Evolutionary conservation across 2,888 invertebrate genomes (phyloP), one percentile per base, ranked within the genome.

Genomic region (Ormyrus nitidulus): DNA sequence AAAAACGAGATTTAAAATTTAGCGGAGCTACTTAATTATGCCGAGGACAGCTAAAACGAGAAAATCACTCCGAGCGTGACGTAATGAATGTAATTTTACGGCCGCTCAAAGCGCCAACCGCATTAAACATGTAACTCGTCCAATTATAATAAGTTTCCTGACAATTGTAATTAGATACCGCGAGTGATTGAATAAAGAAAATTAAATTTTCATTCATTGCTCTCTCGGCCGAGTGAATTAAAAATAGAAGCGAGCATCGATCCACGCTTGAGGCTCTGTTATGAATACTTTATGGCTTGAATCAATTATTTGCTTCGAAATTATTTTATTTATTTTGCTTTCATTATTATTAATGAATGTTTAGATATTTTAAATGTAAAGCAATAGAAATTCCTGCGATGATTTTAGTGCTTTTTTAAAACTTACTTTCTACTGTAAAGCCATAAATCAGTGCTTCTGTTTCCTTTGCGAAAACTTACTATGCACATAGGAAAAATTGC

Each of bases 21-120:
- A 19, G 13, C 64, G 9, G 56, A 8, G 54, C 54, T 3, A 54
- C 34, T 76, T 62, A 69, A 69, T 76, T 48, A 62, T 69, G 69
- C 62, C 53, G 46, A 54, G 48, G 61, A 34, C 13, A 53, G 13
- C 59, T 68, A 61, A 68, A 75, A 61, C 46, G 68, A 59, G 61
- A 69, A 46, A 62, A 62, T 62, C 54, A 58, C 6, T 8, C 48
- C 34, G 34, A 62, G 62, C 69, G 66, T 19, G 51, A 68, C 66
- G 10, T 58, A 48, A 34, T 19, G 65, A 54, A 65, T 68, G 59
- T 75, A 68, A 75, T 75, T 68, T 76, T 54, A 69, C 54, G 69
- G 19, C 54, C 46, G 9, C 69, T 10, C 75, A 0, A 66, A 44
- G 34, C 8, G 66, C 34, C 58, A 59, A 13, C 34, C 34, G 44